Base-by-base conservation (phyloP, 2,113 vertebrate genomes). In the Condylura cristata region DNA sequence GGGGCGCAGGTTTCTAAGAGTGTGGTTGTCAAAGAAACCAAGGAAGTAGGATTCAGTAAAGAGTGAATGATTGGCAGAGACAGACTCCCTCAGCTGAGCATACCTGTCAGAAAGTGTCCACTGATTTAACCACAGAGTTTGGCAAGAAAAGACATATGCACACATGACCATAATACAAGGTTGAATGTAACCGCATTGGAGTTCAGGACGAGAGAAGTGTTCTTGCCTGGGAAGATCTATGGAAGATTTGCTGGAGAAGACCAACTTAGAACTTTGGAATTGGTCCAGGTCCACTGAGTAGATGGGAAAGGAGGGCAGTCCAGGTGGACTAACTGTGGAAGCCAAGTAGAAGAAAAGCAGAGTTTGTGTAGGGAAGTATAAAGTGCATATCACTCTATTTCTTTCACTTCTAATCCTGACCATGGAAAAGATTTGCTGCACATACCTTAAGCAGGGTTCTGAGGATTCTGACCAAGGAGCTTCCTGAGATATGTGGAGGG, bases 1-100 rank as follows among this genome's bases (percentile, higher is more conserved):
- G n/a, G 0, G 1, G 58, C 41, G 22, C 20, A 30, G 34, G 34
- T 4, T 22, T 22, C 13, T 0, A 2, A 51, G 4, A n/a, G 5
- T 11, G 6, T n/a, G 34, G 2, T 32, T 70, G 30, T 86, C 9
- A 1, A 51, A 58, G 48, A 60, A 58, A 66, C 44, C 22, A 83
- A 16, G 24, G 14, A 37, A 85, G 65, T 76, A 26, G 60, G 44
- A 32, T 7, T 76, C 18, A 30, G 3, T 26, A n/a, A 75, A 56
- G 34, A 78, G 46, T 7, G 39, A 66, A 26, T 10, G n/a, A 6
- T 16, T 63, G 12, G 6, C 9, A 71, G 37, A 11, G 26, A 2
- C 18, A 9, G 53, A 34, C 28, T 60, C 1, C 14, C 76, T 46
- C 39, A 63, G n/a, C 66, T 30, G 26, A 75, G 48, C 20, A 10